Base-by-base conservation (phyloP, 2,797 vertebrate genomes). In the Babyrousa celebensis region DNA sequence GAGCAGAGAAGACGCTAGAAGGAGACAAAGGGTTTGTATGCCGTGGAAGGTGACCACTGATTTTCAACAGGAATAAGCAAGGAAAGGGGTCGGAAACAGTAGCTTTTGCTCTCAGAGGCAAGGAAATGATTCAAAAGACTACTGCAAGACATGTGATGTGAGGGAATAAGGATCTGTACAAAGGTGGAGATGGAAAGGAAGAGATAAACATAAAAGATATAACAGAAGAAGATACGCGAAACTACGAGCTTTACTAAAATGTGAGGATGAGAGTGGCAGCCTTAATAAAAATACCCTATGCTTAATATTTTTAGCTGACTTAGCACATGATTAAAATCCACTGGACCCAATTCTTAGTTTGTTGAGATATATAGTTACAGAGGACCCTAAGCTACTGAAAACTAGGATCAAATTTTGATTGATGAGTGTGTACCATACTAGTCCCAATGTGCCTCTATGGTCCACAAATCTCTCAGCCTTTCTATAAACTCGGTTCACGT, bases 341-440 rank as follows among this genome's bases (percentile, higher is more conserved):
- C 9, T 58, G 25, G 36, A 71, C 12, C 36, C 23, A 36, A 65
- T 71, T 88, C 32, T 83, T 77, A 82, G 4, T 75, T 77, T 65
- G n/a, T 52, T 90, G 56, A 86, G 25, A 43, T 29, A 72, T 43
- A 65, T 18, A 27, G 65, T 80, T 77, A 84, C 67, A 77, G 18
- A 85, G 80, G n/a, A 72, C 67, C 86, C 52, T 65, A 72, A 90
- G 21, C 63, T 83, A 65, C 52, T 77, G 67, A 79, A 25, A 94
- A 90, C 17, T 77, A 80, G 16, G n/a, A 72, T 67, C 63, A 79
- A 65, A 65, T 63, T 70, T 92, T 75, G 36, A 96, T 70, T 58
- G 58, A 17, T 56, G 75, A 83, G 11, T 63, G 10, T 48, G 27
- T 68, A 85, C 62, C 68, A 72, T 29, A 79, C 27, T 56, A 84